Evolutionary conservation across 2,797 vertebrate genomes (phyloP).

Genomic region (Neosilurus mollespiculum): DNA sequence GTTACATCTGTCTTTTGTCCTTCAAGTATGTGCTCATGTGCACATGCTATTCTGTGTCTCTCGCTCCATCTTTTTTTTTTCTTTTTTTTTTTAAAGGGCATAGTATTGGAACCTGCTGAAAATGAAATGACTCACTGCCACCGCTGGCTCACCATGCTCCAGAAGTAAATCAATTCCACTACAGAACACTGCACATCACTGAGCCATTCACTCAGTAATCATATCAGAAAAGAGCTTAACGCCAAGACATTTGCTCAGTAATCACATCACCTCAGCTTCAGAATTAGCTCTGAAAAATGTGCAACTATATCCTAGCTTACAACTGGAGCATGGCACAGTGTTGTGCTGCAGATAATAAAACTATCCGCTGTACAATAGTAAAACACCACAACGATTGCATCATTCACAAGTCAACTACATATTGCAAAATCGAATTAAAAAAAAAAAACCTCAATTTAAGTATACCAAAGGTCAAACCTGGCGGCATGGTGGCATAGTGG

Average conservation of each 20-base stretch:
- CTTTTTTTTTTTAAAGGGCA: slow-evolving; percentile 21
- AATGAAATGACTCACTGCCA: slow-evolving; percentile 47
- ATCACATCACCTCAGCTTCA: slow-evolving; percentile 16
- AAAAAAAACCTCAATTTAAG: background rate
- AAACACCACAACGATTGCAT: background rate
- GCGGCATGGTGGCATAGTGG: no score
- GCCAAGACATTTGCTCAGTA: slow-evolving; percentile 9
- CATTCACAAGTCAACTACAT: background rate
- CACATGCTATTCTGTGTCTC: slow-evolving; percentile 2
- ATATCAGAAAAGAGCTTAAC: slow-evolving; percentile 16
- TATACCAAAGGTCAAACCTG: background rate
- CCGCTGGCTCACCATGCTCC: slow-evolving; percentile 27
- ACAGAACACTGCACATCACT: slow-evolving; percentile 19
- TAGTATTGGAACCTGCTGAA: slow-evolving; percentile 32
- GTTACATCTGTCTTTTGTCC: slow-evolving; percentile 42
- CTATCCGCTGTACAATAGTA: background rate
- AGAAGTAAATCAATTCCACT: slow-evolving; percentile 40
- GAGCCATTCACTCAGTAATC: slow-evolving; percentile 21
- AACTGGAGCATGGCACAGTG: background rate
- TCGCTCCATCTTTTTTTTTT: background rate
- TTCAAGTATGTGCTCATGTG: slow-evolving; percentile 13
- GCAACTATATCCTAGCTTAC: background rate
- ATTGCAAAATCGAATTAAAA: background rate
- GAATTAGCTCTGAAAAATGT: slow-evolving; percentile 13
- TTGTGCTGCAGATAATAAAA: background rate